Evolutionary conservation across 1,140 invertebrate species (phyloP), one percentile per base, ranked within the genome.

Genomic region (Drosophila athabasca): DNA sequence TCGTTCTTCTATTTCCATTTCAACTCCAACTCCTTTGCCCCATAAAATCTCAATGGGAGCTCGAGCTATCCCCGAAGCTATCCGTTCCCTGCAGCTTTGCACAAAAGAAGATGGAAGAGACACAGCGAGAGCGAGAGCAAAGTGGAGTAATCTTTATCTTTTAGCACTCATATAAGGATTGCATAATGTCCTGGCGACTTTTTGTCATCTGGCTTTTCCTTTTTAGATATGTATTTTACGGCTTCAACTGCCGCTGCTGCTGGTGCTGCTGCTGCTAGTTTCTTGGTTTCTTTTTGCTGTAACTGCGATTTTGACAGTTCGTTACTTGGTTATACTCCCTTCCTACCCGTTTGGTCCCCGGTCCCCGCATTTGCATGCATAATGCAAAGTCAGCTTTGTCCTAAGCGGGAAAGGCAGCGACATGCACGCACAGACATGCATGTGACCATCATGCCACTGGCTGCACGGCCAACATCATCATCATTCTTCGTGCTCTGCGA

Each of bases 231-330:
- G 8, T 31, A 50, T 41, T 57, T 51, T 24, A n/a, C 49, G 61
- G 46, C 51, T 35, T 49, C 35, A 24, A 26, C 39, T 67, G 44
- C 64, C 22, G 52, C 8, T 31, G 6, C 39, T 49, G 46, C 44
- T 48, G 26, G 29, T 39, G 35, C 35, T 5, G 35, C 35, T 39
- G 11, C 35, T 44, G 51, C 39, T 58, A 41, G 39, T 48, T 44
- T 43, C 5, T 31, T 15, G 22, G 9, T 46, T 31, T 61, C 68
- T 70, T 71, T 76, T 45, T 74, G 54, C 61, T 59, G 54, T 67
- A 78, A 79, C 83, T 88, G 80, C 84, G 83, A 88, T 88, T 87
- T 87, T 87, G 83, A 87, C 83, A 87, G 83, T 87, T 88, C 79
- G 74, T 87, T 87, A 82, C 78, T 87, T 70, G 64, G 66, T 79